Percentiles rank a stretch among this genome's conserved stretches.
Evolutionary conservation across 2,113 vertebrate species (phyloP).

Genomic region (Coracopsis vasa): DNA sequence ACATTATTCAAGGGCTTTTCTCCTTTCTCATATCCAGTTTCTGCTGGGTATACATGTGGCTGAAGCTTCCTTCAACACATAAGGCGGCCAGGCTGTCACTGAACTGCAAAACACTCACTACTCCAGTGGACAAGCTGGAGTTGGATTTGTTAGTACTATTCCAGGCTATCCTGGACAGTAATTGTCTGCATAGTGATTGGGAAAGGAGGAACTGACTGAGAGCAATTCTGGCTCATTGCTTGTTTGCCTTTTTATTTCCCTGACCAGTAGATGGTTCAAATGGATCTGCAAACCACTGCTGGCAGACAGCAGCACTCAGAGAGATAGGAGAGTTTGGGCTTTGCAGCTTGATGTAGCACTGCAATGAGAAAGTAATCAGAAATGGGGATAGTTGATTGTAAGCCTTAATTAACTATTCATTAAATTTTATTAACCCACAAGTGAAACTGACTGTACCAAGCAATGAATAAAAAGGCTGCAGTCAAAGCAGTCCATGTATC

Average conservation of each 20-base stretch:
- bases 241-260: background rate
- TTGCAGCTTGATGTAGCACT: background rate
- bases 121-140: background rate
- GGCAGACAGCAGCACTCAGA: background rate
- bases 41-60: background rate
- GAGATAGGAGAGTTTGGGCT: background rate
- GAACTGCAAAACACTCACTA: background rate
- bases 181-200: background rate
- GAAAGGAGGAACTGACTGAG: background rate
- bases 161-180: background rate
- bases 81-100: background rate
- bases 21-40: slow-evolving; percentile 5
- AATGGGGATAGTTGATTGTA: slow-evolving; percentile 9
- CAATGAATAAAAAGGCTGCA: background rate
- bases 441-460: slow-evolving; percentile 26
- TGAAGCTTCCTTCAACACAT: background rate
- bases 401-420: slow-evolving; percentile 62
- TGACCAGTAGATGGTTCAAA: background rate
- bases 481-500: background rate
- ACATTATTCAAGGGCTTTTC: slow-evolving; percentile 47
- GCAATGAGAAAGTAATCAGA: slow-evolving; percentile 17
- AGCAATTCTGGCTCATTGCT: background rate
- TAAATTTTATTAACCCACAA: slow-evolving; percentile 57
- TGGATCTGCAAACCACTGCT: background rate
- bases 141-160: background rate